phyloP scores from a whole-genome alignment of 2,797 vertebrate species.

The Helarctos malayanus region DNA sequence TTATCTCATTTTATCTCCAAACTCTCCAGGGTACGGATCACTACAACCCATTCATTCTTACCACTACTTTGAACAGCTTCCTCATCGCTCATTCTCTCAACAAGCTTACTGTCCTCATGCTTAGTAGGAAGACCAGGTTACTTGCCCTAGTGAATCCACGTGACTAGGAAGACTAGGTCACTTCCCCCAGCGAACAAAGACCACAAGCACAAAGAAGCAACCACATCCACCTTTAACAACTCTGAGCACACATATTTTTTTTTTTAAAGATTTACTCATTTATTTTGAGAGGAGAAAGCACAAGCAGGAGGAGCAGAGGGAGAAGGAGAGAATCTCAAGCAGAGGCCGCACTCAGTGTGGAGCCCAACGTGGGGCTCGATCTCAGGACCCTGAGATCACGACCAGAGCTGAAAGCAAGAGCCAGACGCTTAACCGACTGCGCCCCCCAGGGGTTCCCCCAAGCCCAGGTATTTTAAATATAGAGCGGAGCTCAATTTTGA shows the following conservation, averaged over 20 bases:
- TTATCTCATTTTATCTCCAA: conserved; percentile 20
- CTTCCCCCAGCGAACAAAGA: background rate
- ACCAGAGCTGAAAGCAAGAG: background rate
- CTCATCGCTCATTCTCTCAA: background rate
- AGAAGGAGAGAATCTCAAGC: background rate
- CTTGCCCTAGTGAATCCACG: background rate
- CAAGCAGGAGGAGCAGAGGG: background rate
- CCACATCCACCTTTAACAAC: background rate
- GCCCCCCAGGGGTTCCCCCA: rapidly evolving
- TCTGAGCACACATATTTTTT: background rate
- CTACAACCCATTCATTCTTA: background rate
- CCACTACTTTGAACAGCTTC: background rate
- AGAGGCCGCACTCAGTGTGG: background rate
- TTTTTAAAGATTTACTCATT: background rate
- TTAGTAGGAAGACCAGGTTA: background rate
- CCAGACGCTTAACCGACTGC: no score
- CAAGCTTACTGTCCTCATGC: background rate
- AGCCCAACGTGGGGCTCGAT: background rate
- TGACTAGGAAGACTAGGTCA: background rate
- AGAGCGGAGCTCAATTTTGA: background rate
- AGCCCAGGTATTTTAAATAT: background rate
- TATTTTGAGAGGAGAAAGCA: background rate
- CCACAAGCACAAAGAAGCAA: background rate
- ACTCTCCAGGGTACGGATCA: background rate
- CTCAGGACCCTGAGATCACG: background rate